Base-by-base conservation (phyloP, 1,140 invertebrate species). In the Cydia splendana region DNA sequence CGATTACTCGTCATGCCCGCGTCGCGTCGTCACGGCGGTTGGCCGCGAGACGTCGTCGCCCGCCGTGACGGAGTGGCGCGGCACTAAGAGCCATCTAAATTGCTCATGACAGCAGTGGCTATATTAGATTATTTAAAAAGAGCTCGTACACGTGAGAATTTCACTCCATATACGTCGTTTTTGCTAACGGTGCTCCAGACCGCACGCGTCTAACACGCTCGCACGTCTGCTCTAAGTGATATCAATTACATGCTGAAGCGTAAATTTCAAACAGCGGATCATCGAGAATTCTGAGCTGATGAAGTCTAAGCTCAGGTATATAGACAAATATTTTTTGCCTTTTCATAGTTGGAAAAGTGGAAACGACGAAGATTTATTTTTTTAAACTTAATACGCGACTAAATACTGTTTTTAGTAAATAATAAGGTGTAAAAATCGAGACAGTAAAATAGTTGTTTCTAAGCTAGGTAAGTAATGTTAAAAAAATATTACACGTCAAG, bases 11-110 rank as follows among this genome's bases (percentile, higher is more conserved):
- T 62, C 53, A 15, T n/a, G 48, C 15, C 15, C 48, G 24, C 24
- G 20, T 28, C 48, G 24, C 24, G 20, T 28, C 34, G 67, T 71
- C 67, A 38, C 67, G 34, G 12, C 13, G 9, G 67, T 42, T 71
- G 34, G 34, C 10, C 76, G 76, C 78, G 75, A 75, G 81, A 77
- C 45, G 78, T 77, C 77, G 76, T 82, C 85, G 85, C 82, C 83
- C 75, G 81, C 77, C 84, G 82, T 87, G 83, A 85, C 84, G 78
- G 80, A 87, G 85, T 85, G 80, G 78, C 79, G 77, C 84, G 79
- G 62, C 38, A 80, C 80, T 88, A 87, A 88, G 84, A 87, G 86
- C 86, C 71, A 75, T 78, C 78, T 85, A 85, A 88, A 88, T 87
- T 87, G 84, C 82, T 85, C 83, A 78, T 76, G 77, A 80, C 82